Evolutionary conservation across 2,113 vertebrate genomes (phyloP), one percentile per base, ranked within the genome.

Genomic region (Solea solea): DNA sequence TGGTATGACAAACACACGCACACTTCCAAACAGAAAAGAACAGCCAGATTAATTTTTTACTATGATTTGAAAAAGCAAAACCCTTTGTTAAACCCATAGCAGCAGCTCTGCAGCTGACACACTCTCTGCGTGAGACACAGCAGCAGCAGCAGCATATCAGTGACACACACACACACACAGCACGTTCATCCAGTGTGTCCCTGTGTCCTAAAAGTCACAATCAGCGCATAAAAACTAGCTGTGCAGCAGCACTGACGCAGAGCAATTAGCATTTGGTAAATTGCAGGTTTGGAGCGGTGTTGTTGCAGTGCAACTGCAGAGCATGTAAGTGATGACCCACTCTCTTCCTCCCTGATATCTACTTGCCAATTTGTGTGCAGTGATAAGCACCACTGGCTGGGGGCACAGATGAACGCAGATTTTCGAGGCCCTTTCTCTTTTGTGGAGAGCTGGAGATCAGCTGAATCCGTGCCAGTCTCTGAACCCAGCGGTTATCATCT

Each of bases 311-410:
- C 63, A 54, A 64, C 63, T 65, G 65, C 56, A 71, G 64, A 53
- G 71, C 44, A 3, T 58, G 10, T 60, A 65, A 74, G 48, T 74
- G 73, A 78, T 72, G 71, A 73, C 75, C 75, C 48, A 27, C 56
- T 67, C 70, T 76, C 39, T 66, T 59, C 55, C 8, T 55, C 14
- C 45, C 45, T 0, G 0, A 44, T 59, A 74, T 63, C 55, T 50
- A 52, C 28, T 56, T 5, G 50, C 21, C 42, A 70, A 41, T 75
- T 69, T 69, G 13, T 8, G 28, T 34, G 27, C 34, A 55, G 50
- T 42, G 48, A 45, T 49, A 46, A 61, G 57, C 42, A 42, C 70
- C 63, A 55, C 55, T 76, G 67, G 16, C 52, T 55, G 41, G 49
- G 51, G 58, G 48, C 49, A 68, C 27, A 44, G 74, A 58, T 27